Conservation (phyloP, 2,113 vertebrate species). For the Mormyrus lacerda region DNA sequence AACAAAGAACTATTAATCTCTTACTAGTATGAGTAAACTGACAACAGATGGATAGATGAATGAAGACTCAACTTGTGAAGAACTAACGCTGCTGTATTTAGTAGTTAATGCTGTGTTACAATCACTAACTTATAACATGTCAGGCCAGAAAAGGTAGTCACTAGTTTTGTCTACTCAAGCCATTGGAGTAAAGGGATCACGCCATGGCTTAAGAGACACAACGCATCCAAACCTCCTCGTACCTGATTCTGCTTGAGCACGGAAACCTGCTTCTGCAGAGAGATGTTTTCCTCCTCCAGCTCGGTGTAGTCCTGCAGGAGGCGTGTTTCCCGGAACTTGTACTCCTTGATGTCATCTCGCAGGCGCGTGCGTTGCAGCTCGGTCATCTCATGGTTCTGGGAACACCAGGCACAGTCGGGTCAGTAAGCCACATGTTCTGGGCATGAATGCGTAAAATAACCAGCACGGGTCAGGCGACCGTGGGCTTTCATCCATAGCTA, state of each 20-base stretch:
- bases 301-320: slow-evolving; percentile 93
- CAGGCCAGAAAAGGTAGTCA: not conserved
- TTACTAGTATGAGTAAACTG: no score
- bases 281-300: slow-evolving; percentile 97
- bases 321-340: slow-evolving; percentile 87
- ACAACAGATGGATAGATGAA: not conserved
- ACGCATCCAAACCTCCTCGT: slow-evolving; percentile 31
- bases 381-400: slow-evolving; percentile 76
- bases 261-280: slow-evolving; percentile 95
- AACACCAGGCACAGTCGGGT: not conserved
- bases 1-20: not conserved
- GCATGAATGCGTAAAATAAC: not conserved
- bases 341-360: slow-evolving; percentile 91
- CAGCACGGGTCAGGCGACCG: not conserved
- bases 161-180: not conserved
- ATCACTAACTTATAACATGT: not conserved
- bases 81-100: not conserved
- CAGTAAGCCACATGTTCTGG: not conserved
- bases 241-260: slow-evolving; percentile 89
- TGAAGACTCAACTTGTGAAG: not conserved
- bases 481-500: not conserved
- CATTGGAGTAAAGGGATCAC: not conserved
- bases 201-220: not conserved
- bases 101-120: not conserved
- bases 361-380: slow-evolving; percentile 83